These are phyloP conservation scores for Drosophila ustulata DNA, from an alignment of 2,888 invertebrate genomes.

Conservation along the genomic window DNA sequence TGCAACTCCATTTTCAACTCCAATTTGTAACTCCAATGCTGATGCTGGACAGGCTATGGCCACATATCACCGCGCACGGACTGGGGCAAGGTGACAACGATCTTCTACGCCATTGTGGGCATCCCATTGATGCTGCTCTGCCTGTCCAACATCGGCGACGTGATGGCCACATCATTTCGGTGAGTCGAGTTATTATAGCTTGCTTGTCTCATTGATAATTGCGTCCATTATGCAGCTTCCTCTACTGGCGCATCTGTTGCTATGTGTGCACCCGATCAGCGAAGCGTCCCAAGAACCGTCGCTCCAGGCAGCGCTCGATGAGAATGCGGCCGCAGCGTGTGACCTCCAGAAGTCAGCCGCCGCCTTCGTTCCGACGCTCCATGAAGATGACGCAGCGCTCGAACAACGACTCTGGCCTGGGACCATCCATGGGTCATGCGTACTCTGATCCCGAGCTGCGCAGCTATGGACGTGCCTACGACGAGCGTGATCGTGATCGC, in stretches of 20 bases:
- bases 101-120: slow-evolving; percentile 97
- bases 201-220: not conserved
- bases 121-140: slow-evolving; percentile 98
- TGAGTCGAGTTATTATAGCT: slow-evolving; percentile 63
- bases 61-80: slow-evolving; percentile 97
- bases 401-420: slow-evolving; percentile 87
- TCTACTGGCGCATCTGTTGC: slow-evolving; percentile 97
- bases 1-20: slow-evolving; percentile 1
- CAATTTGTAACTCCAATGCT: not conserved
- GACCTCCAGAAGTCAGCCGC: slow-evolving; percentile 85
- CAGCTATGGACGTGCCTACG: slow-evolving; percentile 60
- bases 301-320: slow-evolving; percentile 73
- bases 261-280: slow-evolving; percentile 94
- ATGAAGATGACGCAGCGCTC: slow-evolving; percentile 87
- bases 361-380: slow-evolving; percentile 86
- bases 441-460: slow-evolving; percentile 90
- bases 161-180: slow-evolving; percentile 97
- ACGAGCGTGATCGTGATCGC: slow-evolving; percentile 60
- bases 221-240: slow-evolving; percentile 86
- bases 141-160: slow-evolving; percentile 96
- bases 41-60: slow-evolving; percentile 91
- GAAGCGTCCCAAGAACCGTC: slow-evolving; percentile 84
- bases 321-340: slow-evolving; percentile 70
- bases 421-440: slow-evolving; percentile 87
- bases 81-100: slow-evolving; percentile 97